A percentile compares a stretch with the other conserved stretches of the same genome.
Conservation (phyloP, 1,140 invertebrate genomes). For the Pogonognathellus flavescens region DNA sequence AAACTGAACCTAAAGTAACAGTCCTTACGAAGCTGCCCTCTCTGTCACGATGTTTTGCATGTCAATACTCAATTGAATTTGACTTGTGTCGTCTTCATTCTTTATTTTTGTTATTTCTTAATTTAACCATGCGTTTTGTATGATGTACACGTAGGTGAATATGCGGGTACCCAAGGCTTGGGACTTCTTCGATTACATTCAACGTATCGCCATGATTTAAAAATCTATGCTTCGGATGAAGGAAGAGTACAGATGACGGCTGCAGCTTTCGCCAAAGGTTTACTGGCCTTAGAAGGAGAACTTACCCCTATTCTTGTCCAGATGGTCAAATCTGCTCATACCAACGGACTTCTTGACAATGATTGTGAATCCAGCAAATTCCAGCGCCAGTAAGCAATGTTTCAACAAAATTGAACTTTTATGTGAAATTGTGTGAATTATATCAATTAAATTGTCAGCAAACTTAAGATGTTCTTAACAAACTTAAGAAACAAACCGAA, state of each 20-base stretch:
- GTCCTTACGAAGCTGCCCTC: constrained; percentile 45
- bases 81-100: not conserved
- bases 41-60: constrained; percentile 47
- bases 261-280: constrained; percentile 97
- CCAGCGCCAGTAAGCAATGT: constrained; percentile 86
- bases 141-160: constrained; percentile 78
- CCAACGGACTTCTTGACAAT: constrained; percentile 97
- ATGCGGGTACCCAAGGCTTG: constrained; percentile 89
- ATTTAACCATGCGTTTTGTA: constrained; percentile 4
- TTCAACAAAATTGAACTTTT: not conserved
- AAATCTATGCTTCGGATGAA: constrained; percentile 99
- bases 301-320: constrained; percentile 98
- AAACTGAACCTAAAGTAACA: constrained; percentile 20
- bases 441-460: no score
- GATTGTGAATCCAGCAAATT: constrained; percentile 97
- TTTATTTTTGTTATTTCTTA: not conserved
- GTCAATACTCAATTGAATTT: constrained; percentile 43
- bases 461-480: no score
- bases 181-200: constrained; percentile 95
- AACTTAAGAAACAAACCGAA: no score
- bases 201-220: constrained; percentile 98
- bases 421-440: no score
- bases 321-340: constrained; percentile 98
- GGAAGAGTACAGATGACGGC: constrained; percentile 99
- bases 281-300: constrained; percentile 97